Base-by-base conservation (phyloP, 2,888 invertebrate species). In the Agonopterix arenella region DNA sequence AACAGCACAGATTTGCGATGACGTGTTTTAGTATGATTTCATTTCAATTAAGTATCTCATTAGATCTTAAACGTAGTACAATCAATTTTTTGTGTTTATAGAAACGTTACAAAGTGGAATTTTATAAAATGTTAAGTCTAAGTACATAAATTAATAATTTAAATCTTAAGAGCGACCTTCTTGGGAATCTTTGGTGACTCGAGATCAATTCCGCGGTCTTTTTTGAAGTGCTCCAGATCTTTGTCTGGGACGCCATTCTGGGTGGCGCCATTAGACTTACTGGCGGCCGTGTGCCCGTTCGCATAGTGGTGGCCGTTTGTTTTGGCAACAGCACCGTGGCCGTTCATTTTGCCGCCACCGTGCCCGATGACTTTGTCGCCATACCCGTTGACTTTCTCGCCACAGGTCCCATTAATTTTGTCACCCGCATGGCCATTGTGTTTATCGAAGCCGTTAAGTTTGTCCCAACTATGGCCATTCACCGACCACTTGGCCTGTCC, bases 171-270 rank as follows among this genome's bases (percentile, higher is more conserved):
- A 66, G 86, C 83, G 61, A 85, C 80, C 68, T 85, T 74, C 61
- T 73, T 88, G 71, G 80, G 79, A 68, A 85, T 86, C 84, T 88
- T 88, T 82, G 88, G 88, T 79, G 88, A 68, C 59, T 70, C 73
- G 75, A 83, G 75, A 80, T 78, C 78, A 66, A 78, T 69, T 61
- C 70, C 70, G 68, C 70, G 76, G 59, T 58, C 69, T 51, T 71
- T 73, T 58, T 76, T 70, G 58, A 66, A 68, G 58, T 60, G 63
- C 38, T 69, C 68, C 44, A 74, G 51, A 58, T 43, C 36, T 13
- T 60, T 9, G 70, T 71, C 45, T 70, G 70, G 47, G 55, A 42
- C 43, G 50, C 46, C 8, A 52, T 51, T 28, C 28, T 28, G 28
- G 5, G 28, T 28, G 44, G 54, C 55, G 3, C 64, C 64, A 53